A percentile compares a stretch with the other conserved stretches of the same genome.
Conservation (phyloP, 2,113 vertebrate genomes). For the Gobio gobio region DNA sequence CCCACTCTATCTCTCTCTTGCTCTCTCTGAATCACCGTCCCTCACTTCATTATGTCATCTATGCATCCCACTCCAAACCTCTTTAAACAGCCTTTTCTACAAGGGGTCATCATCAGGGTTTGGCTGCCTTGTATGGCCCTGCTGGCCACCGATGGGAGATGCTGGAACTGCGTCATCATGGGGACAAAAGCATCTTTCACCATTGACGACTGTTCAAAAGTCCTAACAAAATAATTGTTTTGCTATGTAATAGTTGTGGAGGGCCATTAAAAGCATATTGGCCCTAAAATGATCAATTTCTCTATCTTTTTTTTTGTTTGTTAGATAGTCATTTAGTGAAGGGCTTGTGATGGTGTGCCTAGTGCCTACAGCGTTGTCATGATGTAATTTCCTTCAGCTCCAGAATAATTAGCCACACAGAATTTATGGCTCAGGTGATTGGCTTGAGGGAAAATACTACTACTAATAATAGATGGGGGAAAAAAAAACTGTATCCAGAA, state of each 20-base stretch:
- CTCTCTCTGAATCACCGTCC: constrained; percentile 6
- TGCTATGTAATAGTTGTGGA: neutral
- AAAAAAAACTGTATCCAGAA: neutral
- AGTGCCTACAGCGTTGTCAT: neutral
- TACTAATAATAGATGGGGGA: neutral
- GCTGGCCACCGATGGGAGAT: neutral
- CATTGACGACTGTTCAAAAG: neutral
- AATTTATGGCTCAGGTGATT: neutral
- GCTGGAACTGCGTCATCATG: neutral
- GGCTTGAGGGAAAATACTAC: neutral
- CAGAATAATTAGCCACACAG: neutral
- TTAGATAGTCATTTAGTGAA: neutral
- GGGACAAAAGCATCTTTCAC: constrained; percentile 1
- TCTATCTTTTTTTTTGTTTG: neutral
- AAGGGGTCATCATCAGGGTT: neutral
- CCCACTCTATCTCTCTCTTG: neutral
- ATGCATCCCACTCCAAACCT: neutral
- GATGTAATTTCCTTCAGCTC: neutral
- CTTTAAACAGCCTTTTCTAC: neutral
- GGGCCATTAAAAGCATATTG: neutral
- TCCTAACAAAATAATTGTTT: neutral
- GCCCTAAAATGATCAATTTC: neutral
- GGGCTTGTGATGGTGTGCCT: neutral
- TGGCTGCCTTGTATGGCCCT: neutral
- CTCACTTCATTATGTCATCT: constrained; percentile 15